A percentile compares a stretch with the other conserved stretches of the same genome.
Conservation (phyloP, 2,113 vertebrate species). For the Phalacrocorax carbo region DNA sequence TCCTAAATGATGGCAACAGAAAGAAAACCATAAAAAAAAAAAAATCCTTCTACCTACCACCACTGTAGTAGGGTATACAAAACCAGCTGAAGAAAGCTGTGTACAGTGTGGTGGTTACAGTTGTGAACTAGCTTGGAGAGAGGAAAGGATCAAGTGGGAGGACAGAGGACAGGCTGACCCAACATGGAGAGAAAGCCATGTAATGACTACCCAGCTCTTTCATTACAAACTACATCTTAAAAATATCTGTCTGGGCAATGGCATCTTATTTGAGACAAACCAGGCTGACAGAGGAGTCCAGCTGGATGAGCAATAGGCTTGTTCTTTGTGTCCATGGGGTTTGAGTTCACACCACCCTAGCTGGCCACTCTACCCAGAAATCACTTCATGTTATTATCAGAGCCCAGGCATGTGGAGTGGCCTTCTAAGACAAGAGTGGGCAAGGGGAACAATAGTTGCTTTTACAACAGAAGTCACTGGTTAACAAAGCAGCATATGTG, state of each 20-base stretch:
- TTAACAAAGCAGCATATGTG: background rate
- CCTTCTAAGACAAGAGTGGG: background rate
- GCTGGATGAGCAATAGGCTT: background rate
- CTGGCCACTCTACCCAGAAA: background rate
- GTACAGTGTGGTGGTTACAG: background rate
- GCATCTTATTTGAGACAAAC: background rate
- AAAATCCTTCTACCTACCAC: background rate
- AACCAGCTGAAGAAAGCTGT: background rate
- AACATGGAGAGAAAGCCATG: background rate
- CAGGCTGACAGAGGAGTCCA: background rate
- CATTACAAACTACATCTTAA: background rate
- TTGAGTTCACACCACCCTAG: background rate
- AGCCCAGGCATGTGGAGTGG: background rate
- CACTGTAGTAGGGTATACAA: background rate
- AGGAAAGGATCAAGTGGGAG: background rate
- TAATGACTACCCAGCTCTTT: background rate
- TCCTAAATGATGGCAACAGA: background rate
- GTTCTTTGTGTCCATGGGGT: background rate
- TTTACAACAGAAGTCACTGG: background rate
- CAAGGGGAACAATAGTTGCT: background rate
- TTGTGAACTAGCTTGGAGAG: background rate
- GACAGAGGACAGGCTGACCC: background rate
- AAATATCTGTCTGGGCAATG: background rate
- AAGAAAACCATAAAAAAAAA: background rate
- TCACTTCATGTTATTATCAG: background rate